A percentile compares a stretch with the other conserved stretches of the same genome.
phyloP scores from a whole-genome alignment of 2,888 invertebrate species.

The Onchidella celtica region DNA sequence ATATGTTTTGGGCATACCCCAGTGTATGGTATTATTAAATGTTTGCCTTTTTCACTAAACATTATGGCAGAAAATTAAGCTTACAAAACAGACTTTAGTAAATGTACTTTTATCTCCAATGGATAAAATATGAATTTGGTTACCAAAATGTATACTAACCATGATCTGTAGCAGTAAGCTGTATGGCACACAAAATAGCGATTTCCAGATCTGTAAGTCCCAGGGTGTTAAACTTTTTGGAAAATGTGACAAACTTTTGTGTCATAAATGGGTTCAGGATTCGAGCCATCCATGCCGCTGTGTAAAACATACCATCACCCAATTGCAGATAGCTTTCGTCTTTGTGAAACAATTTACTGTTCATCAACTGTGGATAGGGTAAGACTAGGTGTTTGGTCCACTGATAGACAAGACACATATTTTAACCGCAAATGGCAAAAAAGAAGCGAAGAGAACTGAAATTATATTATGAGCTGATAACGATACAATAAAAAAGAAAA shows the following conservation, averaged over 20 bases:
- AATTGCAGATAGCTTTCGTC: slow-evolving; percentile 67
- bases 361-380: slow-evolving; percentile 58
- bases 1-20: too few species aligned
- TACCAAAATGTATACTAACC: slow-evolving; percentile 42
- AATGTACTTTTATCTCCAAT: too few species aligned
- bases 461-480: too few species aligned
- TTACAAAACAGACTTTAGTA: too few species aligned
- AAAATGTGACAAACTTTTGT: slow-evolving; percentile 63
- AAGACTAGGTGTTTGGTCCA: too few species aligned
- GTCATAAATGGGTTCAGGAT: slow-evolving; percentile 68
- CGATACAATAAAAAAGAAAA: too few species aligned
- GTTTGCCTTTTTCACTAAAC: too few species aligned
- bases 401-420: not conserved
- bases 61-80: too few species aligned
- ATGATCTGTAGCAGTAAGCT: slow-evolving; percentile 61
- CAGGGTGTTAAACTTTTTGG: slow-evolving; percentile 65
- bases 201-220: slow-evolving; percentile 67
- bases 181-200: slow-evolving; percentile 67
- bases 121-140: too few species aligned
- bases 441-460: too few species aligned
- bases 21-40: too few species aligned
- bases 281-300: slow-evolving; percentile 67
- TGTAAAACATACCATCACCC: slow-evolving; percentile 61
- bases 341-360: slow-evolving; percentile 64
- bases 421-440: too few species aligned